A percentile compares a stretch with the other conserved stretches of the same genome.
These are phyloP conservation scores for Halisarca cf. caerulea DNA, from an alignment of 37 sponge, comb jelly and placozoan species.

Conservation along the genomic window DNA sequence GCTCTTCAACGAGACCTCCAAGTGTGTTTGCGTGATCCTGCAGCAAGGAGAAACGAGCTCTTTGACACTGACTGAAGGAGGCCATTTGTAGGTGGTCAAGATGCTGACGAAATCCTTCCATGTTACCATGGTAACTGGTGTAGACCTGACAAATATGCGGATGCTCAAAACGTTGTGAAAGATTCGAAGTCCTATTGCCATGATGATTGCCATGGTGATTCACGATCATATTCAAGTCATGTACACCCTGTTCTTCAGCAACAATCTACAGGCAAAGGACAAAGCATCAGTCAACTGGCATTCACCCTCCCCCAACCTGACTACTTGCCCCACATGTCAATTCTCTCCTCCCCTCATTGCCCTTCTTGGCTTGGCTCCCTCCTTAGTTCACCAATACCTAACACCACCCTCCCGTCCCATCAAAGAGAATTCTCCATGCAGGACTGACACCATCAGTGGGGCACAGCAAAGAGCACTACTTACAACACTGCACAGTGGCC, in stretches of 20 bases:
- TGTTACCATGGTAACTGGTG: not conserved
- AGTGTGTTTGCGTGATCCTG: not conserved
- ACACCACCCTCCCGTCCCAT: too few relatives aligned
- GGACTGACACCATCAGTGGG: too few relatives aligned
- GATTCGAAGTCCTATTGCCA: not conserved
- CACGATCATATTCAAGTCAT: not conserved
- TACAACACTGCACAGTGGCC: too few relatives aligned
- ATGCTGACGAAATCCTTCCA: not conserved
- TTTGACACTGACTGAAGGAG: not conserved
- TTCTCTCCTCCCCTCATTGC: too few relatives aligned
- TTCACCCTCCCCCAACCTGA: too few relatives aligned
- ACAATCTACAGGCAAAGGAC: conserved; percentile 6
- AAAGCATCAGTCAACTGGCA: too few relatives aligned
- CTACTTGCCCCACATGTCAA: too few relatives aligned
- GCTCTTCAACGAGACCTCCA: not conserved
- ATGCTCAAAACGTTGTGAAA: not conserved
- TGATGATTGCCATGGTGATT: not conserved
- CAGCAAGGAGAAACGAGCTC: not conserved
- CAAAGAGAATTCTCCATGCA: too few relatives aligned
- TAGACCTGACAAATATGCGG: not conserved
- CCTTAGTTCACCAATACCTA: too few relatives aligned
- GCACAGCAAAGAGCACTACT: too few relatives aligned
- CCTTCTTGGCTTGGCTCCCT: too few relatives aligned
- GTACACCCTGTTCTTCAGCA: not conserved
- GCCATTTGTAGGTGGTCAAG: not conserved